Conservation (phyloP, 1,140 invertebrate genomes). For the Tetranychus cinnabarinus region DNA sequence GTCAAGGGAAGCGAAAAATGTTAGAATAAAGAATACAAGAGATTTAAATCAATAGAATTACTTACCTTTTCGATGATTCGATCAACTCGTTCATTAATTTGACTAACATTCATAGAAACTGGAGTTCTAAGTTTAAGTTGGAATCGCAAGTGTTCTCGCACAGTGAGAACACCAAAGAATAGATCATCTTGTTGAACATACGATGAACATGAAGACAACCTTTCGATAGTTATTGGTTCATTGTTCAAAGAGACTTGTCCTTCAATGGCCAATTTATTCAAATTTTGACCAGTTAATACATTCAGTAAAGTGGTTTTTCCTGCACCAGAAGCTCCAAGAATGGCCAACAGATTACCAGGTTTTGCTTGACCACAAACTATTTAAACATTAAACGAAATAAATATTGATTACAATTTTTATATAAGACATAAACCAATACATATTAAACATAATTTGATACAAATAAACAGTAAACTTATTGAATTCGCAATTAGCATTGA, state of each 20-base stretch:
- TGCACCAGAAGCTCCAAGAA: slow-evolving; percentile 18
- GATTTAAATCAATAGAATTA: too few relatives aligned
- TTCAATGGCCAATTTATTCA: slow-evolving; percentile 37
- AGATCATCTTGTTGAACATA: slow-evolving; percentile 89
- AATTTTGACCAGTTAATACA: slow-evolving; percentile 52
- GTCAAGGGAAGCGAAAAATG: too few relatives aligned
- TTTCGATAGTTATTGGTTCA: slow-evolving; percentile 21
- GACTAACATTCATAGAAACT: too few relatives aligned
- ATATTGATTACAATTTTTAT: too few relatives aligned
- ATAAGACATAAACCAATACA: too few relatives aligned
- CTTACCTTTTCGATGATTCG: too few relatives aligned
- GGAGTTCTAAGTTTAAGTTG: slow-evolving; percentile 33
- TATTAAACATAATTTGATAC: too few relatives aligned
- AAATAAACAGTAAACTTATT: too few relatives aligned
- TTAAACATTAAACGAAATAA: too few relatives aligned
- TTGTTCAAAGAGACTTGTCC: slow-evolving; percentile 32
- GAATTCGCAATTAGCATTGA: too few relatives aligned
- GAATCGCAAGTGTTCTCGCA: slow-evolving; percentile 66
- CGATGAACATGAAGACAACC: slow-evolving; percentile 50
- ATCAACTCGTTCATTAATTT: too few relatives aligned
- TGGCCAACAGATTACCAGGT: background rate
- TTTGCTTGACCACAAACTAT: slow-evolving; percentile 21
- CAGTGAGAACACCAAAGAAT: slow-evolving; percentile 75
- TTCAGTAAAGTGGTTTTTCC: slow-evolving; percentile 83
- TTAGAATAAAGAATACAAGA: too few relatives aligned